phyloP scores from a whole-genome alignment of 2,113 vertebrate species.

The Elachura formosa region DNA sequence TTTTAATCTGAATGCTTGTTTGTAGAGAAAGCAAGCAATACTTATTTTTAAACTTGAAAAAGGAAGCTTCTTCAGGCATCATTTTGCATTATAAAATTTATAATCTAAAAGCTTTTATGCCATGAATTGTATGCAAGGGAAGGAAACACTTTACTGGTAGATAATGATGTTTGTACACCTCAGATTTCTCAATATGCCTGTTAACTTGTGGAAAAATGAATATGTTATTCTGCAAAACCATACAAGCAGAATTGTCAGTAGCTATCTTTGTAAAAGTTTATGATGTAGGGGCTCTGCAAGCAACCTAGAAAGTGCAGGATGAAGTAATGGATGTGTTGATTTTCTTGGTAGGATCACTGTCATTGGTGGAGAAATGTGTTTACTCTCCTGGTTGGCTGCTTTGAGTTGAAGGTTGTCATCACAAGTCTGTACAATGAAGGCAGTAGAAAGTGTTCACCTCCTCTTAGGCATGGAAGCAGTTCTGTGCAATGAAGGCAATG shows the following conservation, averaged over 20 bases:
- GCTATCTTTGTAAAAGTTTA: not conserved
- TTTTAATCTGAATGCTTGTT: not conserved
- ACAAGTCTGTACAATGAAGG: not conserved
- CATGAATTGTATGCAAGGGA: not conserved
- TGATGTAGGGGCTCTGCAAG: not conserved
- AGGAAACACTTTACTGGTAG: not conserved
- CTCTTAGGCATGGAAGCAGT: not conserved
- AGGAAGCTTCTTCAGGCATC: not conserved
- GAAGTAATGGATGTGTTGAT: not conserved
- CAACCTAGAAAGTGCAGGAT: not conserved
- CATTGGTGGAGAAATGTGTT: not conserved
- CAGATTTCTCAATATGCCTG: not conserved
- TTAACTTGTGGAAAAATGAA: not conserved
- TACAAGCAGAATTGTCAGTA: not conserved
- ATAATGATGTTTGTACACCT: not conserved
- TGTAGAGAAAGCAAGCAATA: not conserved
- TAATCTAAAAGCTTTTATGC: not conserved
- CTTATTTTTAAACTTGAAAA: not conserved
- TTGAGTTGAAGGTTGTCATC: fast-evolving
- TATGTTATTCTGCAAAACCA: not conserved
- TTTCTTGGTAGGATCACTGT: not conserved
- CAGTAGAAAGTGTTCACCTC: not conserved
- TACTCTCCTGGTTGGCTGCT: not conserved
- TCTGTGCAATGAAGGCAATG: not conserved
- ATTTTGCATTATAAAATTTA: conserved; percentile 7